Base-by-base conservation (phyloP, 2,113 vertebrate genomes). In the Tyto alba region DNA sequence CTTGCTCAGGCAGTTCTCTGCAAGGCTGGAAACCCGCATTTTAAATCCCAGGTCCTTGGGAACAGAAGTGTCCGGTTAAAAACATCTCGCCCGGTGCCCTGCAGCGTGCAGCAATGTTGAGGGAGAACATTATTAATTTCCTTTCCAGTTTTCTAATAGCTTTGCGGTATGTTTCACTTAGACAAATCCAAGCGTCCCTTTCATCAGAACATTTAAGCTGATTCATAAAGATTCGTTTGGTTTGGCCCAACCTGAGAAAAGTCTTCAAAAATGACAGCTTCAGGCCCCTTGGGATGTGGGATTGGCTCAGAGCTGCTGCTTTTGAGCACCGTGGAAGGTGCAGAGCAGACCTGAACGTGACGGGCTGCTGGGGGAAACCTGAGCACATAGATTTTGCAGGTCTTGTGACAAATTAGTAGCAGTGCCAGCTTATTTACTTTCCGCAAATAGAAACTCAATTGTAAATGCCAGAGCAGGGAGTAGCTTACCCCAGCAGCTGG, bases 31-130 rank as follows among this genome's bases (percentile, higher is more conserved):
- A 81, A 53, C 22, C 7, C 1, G 1, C 7, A 0, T 62, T 62
- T 56, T 29, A 27, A 62, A 40, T 7, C 22, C 2, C 26, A 52
- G 23, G 57, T 57, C 74, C 63, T 16, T 15, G 26, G 55, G 34
- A 62, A 32, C 23, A 32, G 47, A 29, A 41, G 20, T 11, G 53
- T 62, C 74, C 34, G 7, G 41, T 53, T 25, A 17, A 66, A 75
- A 68, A 18, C 62, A 30, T 45, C 38, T 47, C 52, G 4, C n/a
- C 45, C 8, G 2, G 48, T 2, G 50, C 62, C 67, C 40, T 14
- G 26, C 12, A 0, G 52, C 48, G 56, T 2, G 22, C 19, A 13
- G 47, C 32, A 2, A 1, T 2, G 16, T 8, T 6, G 50, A 45
- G 71, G 40, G 40, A 48, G 38, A 62, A 59, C 60, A 40, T 29